Base-by-base conservation (phyloP, 2,797 vertebrate genomes). In the Menidia menidia region DNA sequence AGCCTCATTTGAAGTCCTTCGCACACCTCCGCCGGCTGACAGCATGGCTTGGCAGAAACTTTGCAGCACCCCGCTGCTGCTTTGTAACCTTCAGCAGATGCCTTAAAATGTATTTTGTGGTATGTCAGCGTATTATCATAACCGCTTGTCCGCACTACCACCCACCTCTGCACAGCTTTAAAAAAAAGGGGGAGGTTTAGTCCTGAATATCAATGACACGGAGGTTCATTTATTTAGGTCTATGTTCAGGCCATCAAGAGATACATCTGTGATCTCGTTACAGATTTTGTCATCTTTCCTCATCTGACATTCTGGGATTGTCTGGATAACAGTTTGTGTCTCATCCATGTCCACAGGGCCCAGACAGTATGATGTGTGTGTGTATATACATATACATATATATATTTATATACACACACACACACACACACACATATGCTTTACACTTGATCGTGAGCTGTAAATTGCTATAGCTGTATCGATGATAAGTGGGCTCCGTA, bases 211-310 rank as follows among this genome's bases (percentile, higher is more conserved):
- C 82, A 86, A 90, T 86, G 84, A 76, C 33, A 2, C 33, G 9
- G 48, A 66, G 82, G 79, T 89, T 93, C 87, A 90, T 93, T 93
- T 89, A 89, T 89, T 86, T 80, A 54, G 81, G 70, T 80, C 77
- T 64, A 71, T 42, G 76, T 90, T 82, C 33, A 64, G 80, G 82
- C 80, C 83, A 77, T 75, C 43, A 9, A 78, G 90, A 89, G 88
- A 85, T 73, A 83, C 84, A 92, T 91, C 88, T 88, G 85, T 25
- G 91, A 90, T 93, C 91, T 87, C 68, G 83, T 93, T 93, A 91
- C 25, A 25, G 25, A 25, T 25, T 25, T 25, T 25, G 1, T 25
- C 25, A 25, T 25, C 25, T 1, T 25, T 25, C 25, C 25, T 25
- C 25, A 31, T 44, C n/a, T 50, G 48, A 48, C 55, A 69, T 18